Base-by-base conservation (phyloP, 2,888 invertebrate genomes). In the Hedya salicella region DNA sequence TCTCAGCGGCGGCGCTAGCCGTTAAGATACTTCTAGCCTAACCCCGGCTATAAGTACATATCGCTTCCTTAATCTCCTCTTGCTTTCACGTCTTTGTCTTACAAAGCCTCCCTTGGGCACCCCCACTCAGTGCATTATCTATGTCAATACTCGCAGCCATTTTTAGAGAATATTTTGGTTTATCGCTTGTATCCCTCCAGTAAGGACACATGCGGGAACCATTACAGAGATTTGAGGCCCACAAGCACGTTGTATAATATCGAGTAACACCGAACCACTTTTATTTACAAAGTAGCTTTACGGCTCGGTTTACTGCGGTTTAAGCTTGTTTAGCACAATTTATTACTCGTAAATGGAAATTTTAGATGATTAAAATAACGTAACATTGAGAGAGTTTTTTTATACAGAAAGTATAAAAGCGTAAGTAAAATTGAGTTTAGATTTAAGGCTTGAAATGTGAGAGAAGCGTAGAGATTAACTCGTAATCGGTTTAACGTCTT, bases 121-220 rank as follows among this genome's bases (percentile, higher is more conserved):
- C 67, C 73, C 70, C 48, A 76, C 78, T 78, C 73, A 79, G 83
- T 83, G 86, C 84, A 90, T 89, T 89, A 89, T 91, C 89, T 87
- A 76, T 86, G 88, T 88, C 91, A 89, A 90, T 89, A 88, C 86
- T 80, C 80, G 73, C 80, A 81, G 79, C 82, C 87, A 83, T 87
- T 90, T 88, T 85, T 83, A 79, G 87, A 84, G 87, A 88, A 85
- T 86, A 89, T 90, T 88, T 83, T 82, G 80, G 80, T 85, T 81
- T 86, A 90, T 88, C 83, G 85, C 83, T 78, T 85, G 88, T 88
- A 85, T 85, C 81, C 85, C 85, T 87, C 85, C 82, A 83, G 82
- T 85, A 86, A 87, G 80, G 80, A 80, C 77, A 79, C 86, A 72
- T 85, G 77, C 78, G 89, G 89, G 91, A 86, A 80, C 83, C 84